Base-by-base conservation (phyloP, 2,113 vertebrate genomes). In the Cyanocitta stelleri region DNA sequence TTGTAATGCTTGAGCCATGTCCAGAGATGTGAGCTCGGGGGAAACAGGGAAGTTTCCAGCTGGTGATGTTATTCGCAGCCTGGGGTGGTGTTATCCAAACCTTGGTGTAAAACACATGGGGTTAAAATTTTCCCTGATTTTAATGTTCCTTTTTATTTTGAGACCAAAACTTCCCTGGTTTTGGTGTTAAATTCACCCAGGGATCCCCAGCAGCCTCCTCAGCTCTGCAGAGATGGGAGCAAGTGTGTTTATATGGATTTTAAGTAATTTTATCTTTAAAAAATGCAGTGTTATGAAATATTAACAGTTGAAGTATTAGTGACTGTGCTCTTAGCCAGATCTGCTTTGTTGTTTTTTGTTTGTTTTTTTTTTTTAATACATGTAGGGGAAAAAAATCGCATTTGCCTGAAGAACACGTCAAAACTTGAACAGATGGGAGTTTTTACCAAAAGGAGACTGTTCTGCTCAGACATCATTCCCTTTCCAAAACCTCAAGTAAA, bases 401-500 rank as follows among this genome's bases (percentile, higher is more conserved):
- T 82, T 93, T 95, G 55, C 58, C 58, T 91, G 81, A 91, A 89
- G 52, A 95, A 95, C 86, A 89, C 16, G 7, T 91, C 91, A 95
- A 48, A 79, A 88, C 84, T 71, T 27, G 59, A 95, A 87, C 93
- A 97, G 93, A 91, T 94, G 94, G 82, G 72, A 69, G 63, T 51
- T 96, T 91, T 79, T 87, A 90, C 89, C 67, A 44, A 67, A 90
- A 89, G 69, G 79, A 35, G 85, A 55, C 71, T 95, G 87, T 77
- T 95, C 90, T 85, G 87, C 75, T 90, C 87, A 80, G 87, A 95
- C 95, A 80, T 83, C 9, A 10, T 77, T 91, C 93, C 74, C 71
- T 62, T 87, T 94, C 91, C 89, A 96, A 95, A 97, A 88, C 94
- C 94, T 93, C 91, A 87, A 87, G 91, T 76, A 76, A 93, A 93